A percentile compares a stretch with the other conserved stretches of the same genome.
Conservation (phyloP, 2,113 vertebrate species). For the Bubo scandiacus region DNA sequence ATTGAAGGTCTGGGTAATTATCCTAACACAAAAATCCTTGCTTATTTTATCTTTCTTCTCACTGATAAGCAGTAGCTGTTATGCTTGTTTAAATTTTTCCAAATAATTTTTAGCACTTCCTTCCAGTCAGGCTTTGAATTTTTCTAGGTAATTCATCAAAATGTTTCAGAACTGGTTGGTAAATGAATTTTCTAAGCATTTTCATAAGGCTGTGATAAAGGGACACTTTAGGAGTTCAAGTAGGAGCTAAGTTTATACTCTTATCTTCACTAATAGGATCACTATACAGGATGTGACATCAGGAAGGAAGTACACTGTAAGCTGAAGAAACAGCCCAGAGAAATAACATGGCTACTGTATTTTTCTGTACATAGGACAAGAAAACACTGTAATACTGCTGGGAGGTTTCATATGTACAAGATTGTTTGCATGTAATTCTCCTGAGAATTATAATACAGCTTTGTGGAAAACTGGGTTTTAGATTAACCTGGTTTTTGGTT, state of each 20-base stretch:
- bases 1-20: neutral
- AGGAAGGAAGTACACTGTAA: neutral
- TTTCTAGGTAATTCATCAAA: neutral
- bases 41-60: neutral
- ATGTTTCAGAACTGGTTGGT: neutral
- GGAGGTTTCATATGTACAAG: neutral
- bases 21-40: neutral
- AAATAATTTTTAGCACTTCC: neutral
- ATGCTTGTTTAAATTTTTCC: neutral
- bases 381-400: neutral
- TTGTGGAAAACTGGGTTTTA: neutral
- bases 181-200: neutral
- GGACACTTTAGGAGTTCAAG: neutral
- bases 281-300: neutral
- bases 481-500: neutral
- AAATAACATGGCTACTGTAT: neutral
- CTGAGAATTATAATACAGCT: neutral
- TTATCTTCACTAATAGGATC: neutral
- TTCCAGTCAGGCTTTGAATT: neutral
- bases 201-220: neutral
- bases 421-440: neutral
- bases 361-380: neutral
- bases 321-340: neutral
- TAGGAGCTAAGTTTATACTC: neutral
- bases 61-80: neutral